Percentiles rank a stretch among this genome's conserved stretches.
phyloP scores from a whole-genome alignment of 2,797 vertebrate species.

The Microctenopoma lineatum region DNA sequence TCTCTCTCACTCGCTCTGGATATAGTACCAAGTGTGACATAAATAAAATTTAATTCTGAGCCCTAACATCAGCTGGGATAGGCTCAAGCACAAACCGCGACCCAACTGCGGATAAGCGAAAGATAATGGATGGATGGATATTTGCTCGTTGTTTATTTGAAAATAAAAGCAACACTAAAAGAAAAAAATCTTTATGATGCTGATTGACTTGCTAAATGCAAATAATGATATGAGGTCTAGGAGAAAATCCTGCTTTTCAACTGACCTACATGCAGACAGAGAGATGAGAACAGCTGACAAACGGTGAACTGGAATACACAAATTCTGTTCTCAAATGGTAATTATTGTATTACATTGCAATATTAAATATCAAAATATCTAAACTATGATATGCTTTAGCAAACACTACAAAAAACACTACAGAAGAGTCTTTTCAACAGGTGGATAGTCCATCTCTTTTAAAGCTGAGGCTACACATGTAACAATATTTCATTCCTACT shows the following conservation, averaged over 20 bases:
- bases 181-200: not conserved
- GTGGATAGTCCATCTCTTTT: constrained; percentile 24
- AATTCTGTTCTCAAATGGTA: constrained; percentile 14
- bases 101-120: too few species aligned
- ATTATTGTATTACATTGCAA: too few species aligned
- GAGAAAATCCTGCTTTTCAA: constrained; percentile 19
- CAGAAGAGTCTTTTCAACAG: constrained; percentile 18
- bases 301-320: constrained; percentile 50
- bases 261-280: constrained; percentile 42
- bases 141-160: not conserved
- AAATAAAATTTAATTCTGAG: not conserved
- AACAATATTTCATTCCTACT: constrained; percentile 28
- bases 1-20: not conserved
- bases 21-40: not conserved
- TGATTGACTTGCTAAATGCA: not conserved
- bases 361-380: too few species aligned
- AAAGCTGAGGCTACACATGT: constrained; percentile 13
- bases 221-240: constrained; percentile 3
- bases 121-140: too few species aligned
- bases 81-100: too few species aligned
- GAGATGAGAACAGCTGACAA: constrained; percentile 50
- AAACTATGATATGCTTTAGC: not conserved
- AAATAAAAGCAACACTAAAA: not conserved
- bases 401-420: not conserved
- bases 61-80: not conserved